phyloP scores from a whole-genome alignment of 1,140 invertebrate genomes.

The Nomia melanderi region DNA sequence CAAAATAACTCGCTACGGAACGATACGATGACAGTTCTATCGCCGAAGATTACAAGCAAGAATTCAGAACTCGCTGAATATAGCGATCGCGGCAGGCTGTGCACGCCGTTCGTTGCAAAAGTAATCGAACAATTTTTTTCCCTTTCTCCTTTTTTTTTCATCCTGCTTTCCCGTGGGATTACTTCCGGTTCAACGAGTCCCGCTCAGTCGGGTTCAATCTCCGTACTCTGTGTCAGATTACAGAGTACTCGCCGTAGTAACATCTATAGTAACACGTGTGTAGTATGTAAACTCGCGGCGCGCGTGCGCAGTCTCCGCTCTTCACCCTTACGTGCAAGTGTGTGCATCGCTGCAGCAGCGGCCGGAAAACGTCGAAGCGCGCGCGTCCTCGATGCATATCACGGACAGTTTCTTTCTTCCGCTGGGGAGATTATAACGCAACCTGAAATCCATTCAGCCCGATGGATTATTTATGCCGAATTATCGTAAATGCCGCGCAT shows the following conservation, averaged over 20 bases:
- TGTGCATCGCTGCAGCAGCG: too few relatives aligned
- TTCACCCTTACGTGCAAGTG: not conserved
- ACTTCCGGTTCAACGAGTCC: constrained; percentile 61
- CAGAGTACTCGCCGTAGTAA: constrained; percentile 62
- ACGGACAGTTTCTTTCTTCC: not conserved
- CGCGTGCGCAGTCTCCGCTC: constrained; percentile 36
- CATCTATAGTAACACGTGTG: constrained; percentile 60
- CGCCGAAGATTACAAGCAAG: too few relatives aligned
- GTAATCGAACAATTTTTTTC: constrained; percentile 42
- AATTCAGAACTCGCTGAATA: not conserved
- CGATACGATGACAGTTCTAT: too few relatives aligned
- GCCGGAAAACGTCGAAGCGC: too few relatives aligned
- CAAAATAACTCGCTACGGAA: too few relatives aligned
- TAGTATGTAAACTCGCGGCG: constrained; percentile 47
- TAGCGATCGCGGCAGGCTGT: not conserved
- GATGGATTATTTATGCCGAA: not conserved
- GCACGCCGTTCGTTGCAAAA: constrained; percentile 15
- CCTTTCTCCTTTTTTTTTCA: constrained; percentile 33
- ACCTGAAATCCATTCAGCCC: not conserved
- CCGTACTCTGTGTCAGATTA: constrained; percentile 61
- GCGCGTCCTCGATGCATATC: constrained; percentile 14
- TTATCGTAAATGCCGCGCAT: not conserved
- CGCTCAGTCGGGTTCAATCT: constrained; percentile 53
- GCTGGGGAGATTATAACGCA: not conserved
- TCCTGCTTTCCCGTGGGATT: constrained; percentile 57